These are phyloP conservation scores for Poecilobothrus nobilitatus DNA, from an alignment of 2,888 invertebrate genomes.

Conservation along the genomic window DNA sequence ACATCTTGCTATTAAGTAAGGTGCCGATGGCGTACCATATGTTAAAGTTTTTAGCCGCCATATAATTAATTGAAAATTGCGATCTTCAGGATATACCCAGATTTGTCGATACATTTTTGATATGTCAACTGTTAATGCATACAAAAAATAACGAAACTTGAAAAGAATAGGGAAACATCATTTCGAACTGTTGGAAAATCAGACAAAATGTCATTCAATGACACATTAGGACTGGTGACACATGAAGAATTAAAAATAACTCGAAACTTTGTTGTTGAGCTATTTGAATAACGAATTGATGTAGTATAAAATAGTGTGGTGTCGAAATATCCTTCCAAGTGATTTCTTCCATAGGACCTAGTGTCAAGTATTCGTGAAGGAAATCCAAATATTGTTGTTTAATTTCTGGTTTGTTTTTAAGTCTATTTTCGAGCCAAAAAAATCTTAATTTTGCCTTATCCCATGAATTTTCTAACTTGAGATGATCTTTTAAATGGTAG, in stretches of 20 bases:
- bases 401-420: too few relatives aligned
- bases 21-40: slow-evolving; percentile 13
- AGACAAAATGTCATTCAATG: slow-evolving; percentile 17
- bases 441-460: too few relatives aligned
- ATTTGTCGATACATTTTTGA: slow-evolving; percentile 16
- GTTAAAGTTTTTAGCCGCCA: slow-evolving; percentile 22
- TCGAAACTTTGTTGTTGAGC: too few relatives aligned
- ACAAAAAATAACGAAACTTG: slow-evolving; percentile 12
- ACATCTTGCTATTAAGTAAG: slow-evolving; percentile 7
- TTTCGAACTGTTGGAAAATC: slow-evolving; percentile 15
- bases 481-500: too few relatives aligned
- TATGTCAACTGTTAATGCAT: slow-evolving; percentile 24
- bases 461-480: too few relatives aligned
- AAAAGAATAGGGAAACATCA: slow-evolving; percentile 12
- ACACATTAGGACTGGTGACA: slow-evolving; percentile 18
- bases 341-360: slow-evolving; percentile 16
- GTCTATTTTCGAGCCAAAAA: too few relatives aligned
- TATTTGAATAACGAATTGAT: slow-evolving; percentile 17
- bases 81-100: slow-evolving; percentile 7
- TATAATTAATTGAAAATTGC: slow-evolving; percentile 11
- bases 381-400: slow-evolving; percentile 12
- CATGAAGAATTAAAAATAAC: too few relatives aligned
- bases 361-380: slow-evolving; percentile 16
- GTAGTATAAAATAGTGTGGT: slow-evolving; percentile 18
- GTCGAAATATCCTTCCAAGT: background rate